A percentile compares a stretch with the other conserved stretches of the same genome.
Evolutionary conservation across 2,888 invertebrate genomes (phyloP).

Genomic region (Ceraclea dissimilis): DNA sequence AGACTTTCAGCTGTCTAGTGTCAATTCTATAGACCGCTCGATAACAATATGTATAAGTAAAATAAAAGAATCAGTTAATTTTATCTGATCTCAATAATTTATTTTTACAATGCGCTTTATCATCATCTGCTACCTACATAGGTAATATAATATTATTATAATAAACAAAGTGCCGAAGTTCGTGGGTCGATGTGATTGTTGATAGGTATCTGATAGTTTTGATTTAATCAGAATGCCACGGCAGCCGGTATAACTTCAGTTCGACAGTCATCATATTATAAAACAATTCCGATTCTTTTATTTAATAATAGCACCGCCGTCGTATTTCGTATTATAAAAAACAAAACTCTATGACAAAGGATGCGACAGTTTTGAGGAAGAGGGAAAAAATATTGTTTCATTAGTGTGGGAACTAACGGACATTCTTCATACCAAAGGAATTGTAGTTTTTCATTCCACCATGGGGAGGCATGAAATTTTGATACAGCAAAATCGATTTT

Average conservation of each 20-base stretch:
- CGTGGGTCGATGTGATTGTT: background rate
- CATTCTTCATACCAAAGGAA: background rate
- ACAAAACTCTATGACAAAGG: constrained; percentile 19
- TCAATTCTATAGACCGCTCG: too few relatives aligned
- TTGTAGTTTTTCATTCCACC: too few relatives aligned
- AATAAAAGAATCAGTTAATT: too few relatives aligned
- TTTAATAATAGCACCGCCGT: constrained; percentile 7
- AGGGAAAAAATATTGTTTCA: constrained; percentile 24
- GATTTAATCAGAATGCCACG: constrained; percentile 13
- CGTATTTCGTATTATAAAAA: constrained; percentile 20
- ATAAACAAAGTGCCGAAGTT: too few relatives aligned
- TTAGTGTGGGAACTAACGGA: constrained; percentile 23
- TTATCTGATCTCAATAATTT: too few relatives aligned
- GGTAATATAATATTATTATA: too few relatives aligned
- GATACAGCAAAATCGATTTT: too few relatives aligned
- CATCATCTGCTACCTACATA: too few relatives aligned
- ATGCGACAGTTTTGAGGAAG: constrained; percentile 12
- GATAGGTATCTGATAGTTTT: constrained; percentile 6
- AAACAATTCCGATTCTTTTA: constrained; percentile 15
- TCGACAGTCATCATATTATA: constrained; percentile 8
- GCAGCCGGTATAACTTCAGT: background rate
- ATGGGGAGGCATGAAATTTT: too few relatives aligned
- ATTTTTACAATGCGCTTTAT: too few relatives aligned
- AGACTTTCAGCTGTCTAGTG: too few relatives aligned
- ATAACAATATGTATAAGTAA: too few relatives aligned